Base-by-base conservation (phyloP, 2,888 invertebrate genomes). In the Ichneumoninae sp. region DNA sequence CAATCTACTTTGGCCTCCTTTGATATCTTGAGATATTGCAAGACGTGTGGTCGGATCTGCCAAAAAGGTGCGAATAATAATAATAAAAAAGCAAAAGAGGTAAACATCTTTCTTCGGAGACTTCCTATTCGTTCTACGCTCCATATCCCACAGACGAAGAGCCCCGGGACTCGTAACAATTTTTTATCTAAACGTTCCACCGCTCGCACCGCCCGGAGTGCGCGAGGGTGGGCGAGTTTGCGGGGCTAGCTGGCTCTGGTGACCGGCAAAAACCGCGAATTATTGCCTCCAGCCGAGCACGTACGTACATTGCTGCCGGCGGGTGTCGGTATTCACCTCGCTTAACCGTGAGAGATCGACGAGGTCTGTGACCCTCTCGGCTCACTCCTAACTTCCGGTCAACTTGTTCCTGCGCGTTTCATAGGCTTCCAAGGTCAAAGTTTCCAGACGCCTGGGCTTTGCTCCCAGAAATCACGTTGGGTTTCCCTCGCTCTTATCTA, bases 121-220 rank as follows among this genome's bases (percentile, higher is more conserved):
- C 88, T 89, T 85, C 84, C 87, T 88, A 89, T 90, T 87, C 89
- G 88, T 90, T 89, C 88, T 87, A 77, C 89, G 89, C 84, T 86
- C 88, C 89, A 89, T 91, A 91, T 89, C 88, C 87, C 86, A 79
- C 76, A 82, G 89, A 90, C 88, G 88, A 88, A 89, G 82, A 86
- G 70, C 81, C 82, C 68, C 74, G 80, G 81, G 86, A 80, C 86
- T 88, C 80, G 84, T 81, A 84, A 87, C 88, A 88, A 90, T 91
- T 91, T 91, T 90, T 91, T 90, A 90, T 88, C 90, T 88, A 85
- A 89, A 89, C 86, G 87, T 84, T 88, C 85, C 86, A 86, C 86
- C 83, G 82, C 47, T 80, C 81, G 79, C 79, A 86, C 84, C 70
- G 82, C 65, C 79, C 75, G 83, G 44, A 81, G 84, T 83, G 81